Evolutionary conservation across 2,113 vertebrate genomes (phyloP).

Genomic region (Stigmatopora nigra): DNA sequence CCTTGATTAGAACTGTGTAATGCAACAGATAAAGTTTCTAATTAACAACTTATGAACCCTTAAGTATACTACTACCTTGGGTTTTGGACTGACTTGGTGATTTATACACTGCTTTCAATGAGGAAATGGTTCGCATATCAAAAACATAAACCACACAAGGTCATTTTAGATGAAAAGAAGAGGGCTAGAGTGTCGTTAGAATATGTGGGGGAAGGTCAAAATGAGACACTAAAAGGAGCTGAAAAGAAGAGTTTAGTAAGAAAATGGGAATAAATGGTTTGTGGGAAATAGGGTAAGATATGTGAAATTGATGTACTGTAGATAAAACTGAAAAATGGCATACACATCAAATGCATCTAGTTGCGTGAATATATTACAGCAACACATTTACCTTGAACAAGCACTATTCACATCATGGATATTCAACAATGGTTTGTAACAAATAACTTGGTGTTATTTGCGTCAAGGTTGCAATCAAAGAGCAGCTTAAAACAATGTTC

Average conservation of each 20-base stretch:
- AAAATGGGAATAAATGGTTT: constrained; percentile 14
- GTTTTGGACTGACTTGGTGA: constrained; percentile 50
- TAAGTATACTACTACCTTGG: constrained; percentile 44
- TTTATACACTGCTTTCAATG: constrained; percentile 42
- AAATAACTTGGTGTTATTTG: not conserved
- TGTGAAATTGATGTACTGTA: not conserved
- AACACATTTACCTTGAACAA: not conserved
- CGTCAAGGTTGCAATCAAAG: not conserved
- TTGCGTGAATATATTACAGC: not conserved
- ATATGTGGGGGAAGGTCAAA: constrained; percentile 21
- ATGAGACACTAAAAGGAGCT: constrained; percentile 17
- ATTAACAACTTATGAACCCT: constrained; percentile 65
- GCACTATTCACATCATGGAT: not conserved
- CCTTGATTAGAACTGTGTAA: constrained; percentile 43
- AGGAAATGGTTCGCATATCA: constrained; percentile 38
- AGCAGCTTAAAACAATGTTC: not conserved
- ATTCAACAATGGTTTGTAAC: not conserved
- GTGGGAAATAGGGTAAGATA: constrained; percentile 20
- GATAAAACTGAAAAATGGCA: constrained; percentile 20
- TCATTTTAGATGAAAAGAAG: constrained; percentile 27
- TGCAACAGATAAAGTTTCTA: constrained; percentile 59
- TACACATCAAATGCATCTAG: constrained; percentile 21
- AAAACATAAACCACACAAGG: constrained; percentile 40
- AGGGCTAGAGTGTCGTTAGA: not conserved
- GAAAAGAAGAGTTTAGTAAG: constrained; percentile 9